phyloP scores from a whole-genome alignment of 2,113 vertebrate species.

The Chelonoidis abingdonii region DNA sequence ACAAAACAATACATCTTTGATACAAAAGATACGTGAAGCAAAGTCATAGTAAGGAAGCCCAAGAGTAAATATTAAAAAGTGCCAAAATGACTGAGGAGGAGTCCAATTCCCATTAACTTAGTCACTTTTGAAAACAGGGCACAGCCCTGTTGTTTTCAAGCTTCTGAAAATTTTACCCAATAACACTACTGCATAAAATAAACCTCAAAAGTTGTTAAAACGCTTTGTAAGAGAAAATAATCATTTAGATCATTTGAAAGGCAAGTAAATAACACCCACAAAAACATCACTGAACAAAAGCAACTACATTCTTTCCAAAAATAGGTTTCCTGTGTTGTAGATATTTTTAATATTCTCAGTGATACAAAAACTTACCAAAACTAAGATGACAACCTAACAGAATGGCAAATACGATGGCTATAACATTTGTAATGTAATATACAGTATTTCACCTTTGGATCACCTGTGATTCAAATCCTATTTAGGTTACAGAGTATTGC shows the following conservation, averaged over 20 bases:
- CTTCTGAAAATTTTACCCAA: not conserved
- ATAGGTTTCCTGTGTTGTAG: not conserved
- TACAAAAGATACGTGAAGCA: not conserved
- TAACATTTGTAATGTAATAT: not conserved
- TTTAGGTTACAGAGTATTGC: not conserved
- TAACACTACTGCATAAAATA: not conserved
- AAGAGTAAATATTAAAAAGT: not conserved
- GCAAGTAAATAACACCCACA: not conserved
- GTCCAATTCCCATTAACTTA: not conserved
- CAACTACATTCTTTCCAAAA: not conserved
- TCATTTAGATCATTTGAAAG: not conserved
- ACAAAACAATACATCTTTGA: not conserved
- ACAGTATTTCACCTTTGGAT: not conserved
- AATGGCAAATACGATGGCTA: not conserved
- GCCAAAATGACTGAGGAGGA: not conserved
- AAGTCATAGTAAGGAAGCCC: not conserved
- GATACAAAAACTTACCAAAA: not conserved
- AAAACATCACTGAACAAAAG: not conserved
- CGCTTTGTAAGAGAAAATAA: not conserved
- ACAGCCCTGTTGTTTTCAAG: not conserved
- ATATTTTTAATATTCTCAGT: not conserved
- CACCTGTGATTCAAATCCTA: not conserved
- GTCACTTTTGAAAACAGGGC: not conserved
- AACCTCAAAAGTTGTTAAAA: not conserved
- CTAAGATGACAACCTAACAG: not conserved